These are phyloP conservation scores for Dufourea novaeangliae DNA, from an alignment of 1,140 invertebrate species.

Conservation along the genomic window DNA sequence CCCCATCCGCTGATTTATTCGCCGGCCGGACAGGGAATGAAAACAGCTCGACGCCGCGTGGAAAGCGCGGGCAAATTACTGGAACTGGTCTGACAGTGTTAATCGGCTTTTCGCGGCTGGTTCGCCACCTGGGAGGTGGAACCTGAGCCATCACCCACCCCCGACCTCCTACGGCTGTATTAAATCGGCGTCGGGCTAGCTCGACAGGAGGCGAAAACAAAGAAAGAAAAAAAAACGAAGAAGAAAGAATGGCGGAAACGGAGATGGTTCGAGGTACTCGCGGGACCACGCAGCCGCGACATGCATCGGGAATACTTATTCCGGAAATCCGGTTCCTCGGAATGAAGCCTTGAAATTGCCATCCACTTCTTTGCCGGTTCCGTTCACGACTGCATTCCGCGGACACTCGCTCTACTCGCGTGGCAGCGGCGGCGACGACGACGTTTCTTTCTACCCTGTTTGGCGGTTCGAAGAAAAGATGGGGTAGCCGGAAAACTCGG, in stretches of 20 bases:
- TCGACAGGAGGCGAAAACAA: neutral
- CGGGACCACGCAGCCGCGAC: conserved; percentile 17
- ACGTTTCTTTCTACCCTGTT: neutral
- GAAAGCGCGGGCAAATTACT: conserved; percentile 48
- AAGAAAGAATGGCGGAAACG: conserved; percentile 5
- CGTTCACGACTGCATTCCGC: conserved; percentile 2
- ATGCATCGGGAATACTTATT: conserved; percentile 55
- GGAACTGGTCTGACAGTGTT: conserved; percentile 32
- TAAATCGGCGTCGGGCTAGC: conserved; percentile 9
- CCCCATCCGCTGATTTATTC: conserved; percentile 44
- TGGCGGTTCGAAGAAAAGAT: neutral
- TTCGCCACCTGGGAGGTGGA: neutral
- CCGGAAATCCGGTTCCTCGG: conserved; percentile 58
- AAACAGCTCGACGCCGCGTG: conserved; percentile 4
- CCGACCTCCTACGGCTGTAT: no score
- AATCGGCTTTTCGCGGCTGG: conserved; percentile 50
- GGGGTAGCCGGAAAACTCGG: conserved; percentile 26
- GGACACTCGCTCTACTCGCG: neutral
- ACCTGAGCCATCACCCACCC: conserved; percentile 11
- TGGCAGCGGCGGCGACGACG: no score
- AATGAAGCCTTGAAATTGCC: conserved; percentile 62
- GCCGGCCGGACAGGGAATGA: conserved; percentile 8
- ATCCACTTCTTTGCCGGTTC: conserved; percentile 26
- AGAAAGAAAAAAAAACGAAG: neutral
- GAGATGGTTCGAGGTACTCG: conserved; percentile 11